These are phyloP conservation scores for Lepidotrigona ventralis DNA, from an alignment of 1,140 invertebrate genomes.

Conservation along the genomic window DNA sequence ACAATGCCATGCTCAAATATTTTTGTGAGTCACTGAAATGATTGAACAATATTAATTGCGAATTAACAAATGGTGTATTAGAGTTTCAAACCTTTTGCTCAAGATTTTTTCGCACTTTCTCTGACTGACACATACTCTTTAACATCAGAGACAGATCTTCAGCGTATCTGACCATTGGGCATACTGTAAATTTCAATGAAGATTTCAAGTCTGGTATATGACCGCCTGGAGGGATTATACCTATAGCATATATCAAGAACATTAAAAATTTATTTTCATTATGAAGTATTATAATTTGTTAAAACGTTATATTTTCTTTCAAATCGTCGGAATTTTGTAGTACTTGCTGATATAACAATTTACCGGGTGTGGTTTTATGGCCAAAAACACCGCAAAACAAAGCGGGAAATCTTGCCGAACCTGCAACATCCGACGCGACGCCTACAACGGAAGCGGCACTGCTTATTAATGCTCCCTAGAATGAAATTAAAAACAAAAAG, in stretches of 20 bases:
- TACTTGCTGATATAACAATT: background rate
- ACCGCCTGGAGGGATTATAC: conserved; percentile 58
- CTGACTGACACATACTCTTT: conserved; percentile 83
- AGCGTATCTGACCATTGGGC: conserved; percentile 91
- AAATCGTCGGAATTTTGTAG: background rate
- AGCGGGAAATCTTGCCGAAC: conserved; percentile 91
- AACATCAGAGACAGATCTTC: conserved; percentile 88
- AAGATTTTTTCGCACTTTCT: conserved; percentile 82
- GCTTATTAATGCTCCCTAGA: conserved; percentile 84
- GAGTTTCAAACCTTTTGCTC: conserved; percentile 81
- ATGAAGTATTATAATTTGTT: too few relatives aligned
- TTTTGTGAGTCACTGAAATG: rapidly evolving
- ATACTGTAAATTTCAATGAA: conserved; percentile 81
- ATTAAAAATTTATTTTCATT: too few relatives aligned
- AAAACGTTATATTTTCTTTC: too few relatives aligned
- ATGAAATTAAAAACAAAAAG: conserved; percentile 9
- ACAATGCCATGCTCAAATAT: background rate
- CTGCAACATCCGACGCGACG: conserved; percentile 91
- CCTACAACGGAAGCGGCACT: conserved; percentile 89
- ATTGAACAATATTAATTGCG: too few relatives aligned
- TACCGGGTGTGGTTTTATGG: conserved; percentile 87
- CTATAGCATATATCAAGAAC: conserved; percentile 22
- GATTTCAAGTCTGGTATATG: conserved; percentile 81
- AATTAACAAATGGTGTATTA: background rate
- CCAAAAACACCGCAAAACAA: conserved; percentile 93